Conservation (phyloP, 2,113 vertebrate species). For the Euleptes europaea region DNA sequence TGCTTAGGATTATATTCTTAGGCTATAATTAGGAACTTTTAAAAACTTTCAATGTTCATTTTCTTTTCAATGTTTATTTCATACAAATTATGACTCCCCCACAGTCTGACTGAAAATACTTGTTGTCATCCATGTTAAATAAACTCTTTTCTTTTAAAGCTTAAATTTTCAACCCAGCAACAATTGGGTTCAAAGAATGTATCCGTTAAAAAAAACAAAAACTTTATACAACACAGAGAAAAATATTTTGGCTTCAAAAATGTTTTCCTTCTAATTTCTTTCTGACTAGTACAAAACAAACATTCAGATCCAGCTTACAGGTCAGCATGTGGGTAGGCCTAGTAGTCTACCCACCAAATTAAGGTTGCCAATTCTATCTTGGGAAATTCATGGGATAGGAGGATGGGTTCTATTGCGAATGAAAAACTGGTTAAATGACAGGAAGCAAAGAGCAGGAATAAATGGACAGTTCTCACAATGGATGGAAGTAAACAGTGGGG, state of each 20-base stretch:
- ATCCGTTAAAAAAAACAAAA: too few species aligned
- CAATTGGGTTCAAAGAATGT: background rate
- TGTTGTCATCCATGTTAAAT: conserved; percentile 17
- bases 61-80: background rate
- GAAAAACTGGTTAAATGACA: too few species aligned
- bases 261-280: background rate
- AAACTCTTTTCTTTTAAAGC: background rate
- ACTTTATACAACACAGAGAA: background rate
- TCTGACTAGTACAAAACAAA: background rate
- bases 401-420: too few species aligned
- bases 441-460: too few species aligned
- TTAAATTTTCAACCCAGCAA: background rate
- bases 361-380: too few species aligned
- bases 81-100: background rate
- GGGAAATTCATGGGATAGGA: too few species aligned
- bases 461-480: too few species aligned
- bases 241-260: background rate
- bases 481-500: too few species aligned
- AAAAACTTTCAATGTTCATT: conserved; percentile 7
- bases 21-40: background rate
- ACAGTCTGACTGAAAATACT: background rate
- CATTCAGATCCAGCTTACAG: background rate
- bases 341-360: too few species aligned
- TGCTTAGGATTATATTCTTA: too few species aligned
- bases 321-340: background rate